These are phyloP conservation scores for Wasmannia auropunctata DNA, from an alignment of 1,140 invertebrate genomes.

Conservation along the genomic window DNA sequence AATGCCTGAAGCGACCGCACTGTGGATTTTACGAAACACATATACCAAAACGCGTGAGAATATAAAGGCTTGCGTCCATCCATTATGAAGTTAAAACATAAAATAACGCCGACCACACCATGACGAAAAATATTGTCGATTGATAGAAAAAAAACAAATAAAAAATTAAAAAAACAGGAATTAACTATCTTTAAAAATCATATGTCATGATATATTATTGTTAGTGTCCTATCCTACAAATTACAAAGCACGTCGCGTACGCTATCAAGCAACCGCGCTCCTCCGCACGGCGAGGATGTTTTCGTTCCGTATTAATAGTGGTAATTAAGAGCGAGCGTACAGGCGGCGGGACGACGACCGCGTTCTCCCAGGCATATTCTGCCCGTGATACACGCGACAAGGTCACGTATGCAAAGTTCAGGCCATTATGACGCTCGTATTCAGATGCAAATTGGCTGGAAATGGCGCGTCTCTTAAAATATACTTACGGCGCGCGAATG, in stretches of 20 bases:
- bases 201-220: too few species aligned
- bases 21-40: background rate
- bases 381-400: conserved; percentile 55
- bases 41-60: background rate
- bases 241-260: conserved; percentile 14
- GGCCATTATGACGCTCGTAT: conserved; percentile 54
- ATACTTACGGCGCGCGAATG: conserved; percentile 41
- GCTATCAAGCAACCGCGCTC: background rate
- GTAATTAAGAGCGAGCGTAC: conserved; percentile 50
- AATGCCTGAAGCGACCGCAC: background rate
- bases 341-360: background rate
- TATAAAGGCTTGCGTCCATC: background rate
- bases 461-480: conserved; percentile 51
- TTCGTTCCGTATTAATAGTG: conserved; percentile 49
- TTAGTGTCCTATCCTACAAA: background rate
- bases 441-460: conserved; percentile 58
- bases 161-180: conserved; percentile 7
- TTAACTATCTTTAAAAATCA: background rate
- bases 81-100: background rate
- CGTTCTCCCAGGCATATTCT: conserved; percentile 18
- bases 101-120: background rate
- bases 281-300: background rate
- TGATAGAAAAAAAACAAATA: background rate
- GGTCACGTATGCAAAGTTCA: conserved; percentile 60
- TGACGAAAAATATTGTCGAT: background rate